Percentiles rank a stretch among this genome's conserved stretches.
phyloP scores from a whole-genome alignment of 2,888 invertebrate species.

The Tigriopus californicus region DNA sequence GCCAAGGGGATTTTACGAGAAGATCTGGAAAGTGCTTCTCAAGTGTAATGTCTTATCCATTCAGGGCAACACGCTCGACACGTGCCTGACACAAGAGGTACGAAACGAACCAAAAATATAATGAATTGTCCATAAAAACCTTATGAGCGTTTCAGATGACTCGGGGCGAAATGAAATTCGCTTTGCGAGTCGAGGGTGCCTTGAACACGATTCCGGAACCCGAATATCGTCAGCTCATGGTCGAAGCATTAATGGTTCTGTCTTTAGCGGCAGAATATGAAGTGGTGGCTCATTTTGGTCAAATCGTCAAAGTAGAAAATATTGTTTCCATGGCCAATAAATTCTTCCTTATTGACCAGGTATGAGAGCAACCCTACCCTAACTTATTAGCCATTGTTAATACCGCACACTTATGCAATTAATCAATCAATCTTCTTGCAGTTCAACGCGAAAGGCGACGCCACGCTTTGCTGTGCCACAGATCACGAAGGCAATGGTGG shows the following conservation, averaged over 20 bases:
- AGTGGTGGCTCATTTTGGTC: slow-evolving; percentile 52
- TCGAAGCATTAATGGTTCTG: slow-evolving; percentile 90
- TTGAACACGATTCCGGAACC: slow-evolving; percentile 93
- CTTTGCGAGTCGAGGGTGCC: slow-evolving; percentile 87
- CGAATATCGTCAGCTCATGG: slow-evolving; percentile 87
- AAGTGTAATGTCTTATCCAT: slow-evolving; percentile 83
- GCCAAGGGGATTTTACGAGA: slow-evolving; percentile 84
- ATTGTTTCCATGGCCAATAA: slow-evolving; percentile 84
- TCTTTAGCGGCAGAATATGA: slow-evolving; percentile 70
- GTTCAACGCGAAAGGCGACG: slow-evolving; percentile 72
- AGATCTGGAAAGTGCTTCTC: slow-evolving; percentile 72
- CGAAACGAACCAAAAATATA: slow-evolving; percentile 12
- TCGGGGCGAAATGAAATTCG: slow-evolving; percentile 91
- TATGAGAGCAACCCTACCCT: too few relatives aligned
- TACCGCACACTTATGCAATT: background rate
- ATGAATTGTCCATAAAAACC: too few relatives aligned
- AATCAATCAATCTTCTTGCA: slow-evolving; percentile 26
- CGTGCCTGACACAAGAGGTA: slow-evolving; percentile 78
- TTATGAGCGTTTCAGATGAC: slow-evolving; percentile 57
- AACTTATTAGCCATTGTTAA: slow-evolving; percentile 1
- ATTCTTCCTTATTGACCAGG: slow-evolving; percentile 89
- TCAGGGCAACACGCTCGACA: slow-evolving; percentile 71
- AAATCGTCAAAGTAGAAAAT: slow-evolving; percentile 66
- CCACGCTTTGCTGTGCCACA: slow-evolving; percentile 80
- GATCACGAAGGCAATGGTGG: slow-evolving; percentile 35